Evolutionary conservation across 2,888 invertebrate species (phyloP), one percentile per base, ranked within the genome.

Genomic region (Zelleria hepariella): DNA sequence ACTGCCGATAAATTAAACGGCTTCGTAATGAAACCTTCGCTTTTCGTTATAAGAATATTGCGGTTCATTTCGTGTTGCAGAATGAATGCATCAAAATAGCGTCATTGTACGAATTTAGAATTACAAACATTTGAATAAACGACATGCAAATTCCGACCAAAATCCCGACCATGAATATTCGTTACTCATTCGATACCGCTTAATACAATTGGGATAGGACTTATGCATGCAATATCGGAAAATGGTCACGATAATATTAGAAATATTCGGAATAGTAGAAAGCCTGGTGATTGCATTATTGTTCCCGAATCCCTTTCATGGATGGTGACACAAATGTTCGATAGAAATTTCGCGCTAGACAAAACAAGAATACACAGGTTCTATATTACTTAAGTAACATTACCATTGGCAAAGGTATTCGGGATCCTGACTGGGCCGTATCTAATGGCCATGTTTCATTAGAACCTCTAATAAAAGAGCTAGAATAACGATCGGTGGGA

Each of bases 1-100:
- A 69, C 32, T 71, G 54, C 68, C 69, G 64, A 80, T 85, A 81
- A 81, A 83, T 81, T 78, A 23, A 2, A 42, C 67, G 67, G 71
- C 68, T 72, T 70, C 66, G 67, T 68, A 67, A 67, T 72, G 15
- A 53, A 53, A n/a, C 8, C 49, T 7, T 49, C 1, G 4, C 10
- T 42, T 49, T 49, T 49, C 10, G 20, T 20, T 20, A 20, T 52
- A 21, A 7, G 49, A 49, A 21, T 49, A 49, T 51, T 51, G 51
- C 51, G 7, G 21, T 21, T 15, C 7, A 23, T 51, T n/a, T 51
- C 10, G 51, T 51, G 10, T 15, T 42, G n/a, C n/a, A n/a, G n/a
- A n/a, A n/a, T n/a, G 32, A 42, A 15, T 42, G 10, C 32, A 42
- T 10, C 4, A 15, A 15, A 15, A 21, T 20, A n/a, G 15, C 3